These are phyloP conservation scores for Cephalopholis sonnerati DNA, from an alignment of 2,113 vertebrate species.

Conservation along the genomic window DNA sequence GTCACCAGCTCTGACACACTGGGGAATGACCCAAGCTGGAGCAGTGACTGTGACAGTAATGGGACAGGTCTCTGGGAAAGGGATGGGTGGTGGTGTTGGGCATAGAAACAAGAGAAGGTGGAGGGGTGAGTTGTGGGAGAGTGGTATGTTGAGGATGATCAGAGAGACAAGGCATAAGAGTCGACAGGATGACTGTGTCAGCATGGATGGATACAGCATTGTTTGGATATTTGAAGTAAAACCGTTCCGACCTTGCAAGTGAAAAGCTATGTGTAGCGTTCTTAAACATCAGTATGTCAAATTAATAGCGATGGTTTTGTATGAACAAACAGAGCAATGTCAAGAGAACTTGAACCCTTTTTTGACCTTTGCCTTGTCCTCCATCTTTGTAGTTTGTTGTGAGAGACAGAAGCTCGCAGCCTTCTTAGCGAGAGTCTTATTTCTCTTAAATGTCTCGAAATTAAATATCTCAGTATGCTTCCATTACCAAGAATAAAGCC, in stretches of 20 bases:
- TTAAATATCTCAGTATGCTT: background rate
- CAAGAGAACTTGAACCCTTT: background rate
- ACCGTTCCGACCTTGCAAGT: slow-evolving; percentile 26
- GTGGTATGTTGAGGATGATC: slow-evolving; percentile 50
- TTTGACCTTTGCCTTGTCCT: background rate
- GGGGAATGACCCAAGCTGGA: slow-evolving; percentile 61
- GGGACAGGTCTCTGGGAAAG: slow-evolving; percentile 52
- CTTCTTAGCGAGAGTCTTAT: background rate
- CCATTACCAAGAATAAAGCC: background rate
- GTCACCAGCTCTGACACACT: slow-evolving; percentile 63
- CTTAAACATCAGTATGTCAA: slow-evolving; percentile 27
- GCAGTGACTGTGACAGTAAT: slow-evolving; percentile 67
- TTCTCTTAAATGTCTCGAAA: background rate
- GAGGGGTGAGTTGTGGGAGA: slow-evolving; percentile 23
- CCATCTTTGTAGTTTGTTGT: slow-evolving; percentile 1
- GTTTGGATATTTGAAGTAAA: slow-evolving; percentile 36
- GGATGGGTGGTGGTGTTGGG: background rate
- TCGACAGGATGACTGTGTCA: slow-evolving; percentile 36
- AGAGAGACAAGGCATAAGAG: slow-evolving; percentile 41
- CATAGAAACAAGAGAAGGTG: slow-evolving; percentile 23
- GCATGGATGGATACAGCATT: slow-evolving; percentile 21
- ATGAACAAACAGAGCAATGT: background rate
- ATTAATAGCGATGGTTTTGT: slow-evolving; percentile 26
- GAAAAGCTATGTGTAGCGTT: slow-evolving; percentile 20
- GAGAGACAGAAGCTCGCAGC: background rate